Conservation (phyloP, 2,888 invertebrate species). For the Mythimna pallens region DNA sequence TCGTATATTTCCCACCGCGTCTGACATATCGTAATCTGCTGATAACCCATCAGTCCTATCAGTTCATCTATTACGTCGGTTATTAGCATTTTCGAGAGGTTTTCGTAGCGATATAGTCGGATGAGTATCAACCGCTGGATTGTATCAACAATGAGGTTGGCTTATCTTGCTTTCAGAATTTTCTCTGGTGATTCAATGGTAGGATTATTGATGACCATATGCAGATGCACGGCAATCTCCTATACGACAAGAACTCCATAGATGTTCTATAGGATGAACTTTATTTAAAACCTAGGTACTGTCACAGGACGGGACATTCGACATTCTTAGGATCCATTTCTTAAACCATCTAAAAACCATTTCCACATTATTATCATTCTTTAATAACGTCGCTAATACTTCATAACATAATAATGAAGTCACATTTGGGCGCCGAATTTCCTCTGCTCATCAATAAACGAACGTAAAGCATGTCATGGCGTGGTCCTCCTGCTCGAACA, state of each 20-base stretch:
- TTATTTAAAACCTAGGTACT: neutral
- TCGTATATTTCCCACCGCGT: constrained; percentile 57
- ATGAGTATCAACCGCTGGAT: constrained; percentile 54
- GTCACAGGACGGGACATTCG: too few relatives aligned
- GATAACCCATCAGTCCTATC: constrained; percentile 72
- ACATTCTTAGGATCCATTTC: neutral
- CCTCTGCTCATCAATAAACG: constrained; percentile 46
- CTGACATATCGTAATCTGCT: constrained; percentile 69
- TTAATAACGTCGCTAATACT: constrained; percentile 2
- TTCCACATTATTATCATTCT: neutral
- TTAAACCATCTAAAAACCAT: neutral
- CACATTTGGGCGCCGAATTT: constrained; percentile 57
- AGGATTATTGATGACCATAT: neutral
- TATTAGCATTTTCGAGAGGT: constrained; percentile 80
- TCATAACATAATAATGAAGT: constrained; percentile 23
- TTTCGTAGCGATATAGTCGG: constrained; percentile 63
- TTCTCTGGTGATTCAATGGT: constrained; percentile 20
- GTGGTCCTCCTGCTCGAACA: constrained; percentile 47
- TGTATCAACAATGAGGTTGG: constrained; percentile 48
- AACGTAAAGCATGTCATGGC: constrained; percentile 42
- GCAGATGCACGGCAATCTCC: neutral
- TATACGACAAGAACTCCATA: neutral
- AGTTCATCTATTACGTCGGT: constrained; percentile 71
- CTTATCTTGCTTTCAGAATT: constrained; percentile 44
- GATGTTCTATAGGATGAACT: neutral